Conservation (phyloP, 2,888 invertebrate species). For the Nephrotoma appendiculata region DNA sequence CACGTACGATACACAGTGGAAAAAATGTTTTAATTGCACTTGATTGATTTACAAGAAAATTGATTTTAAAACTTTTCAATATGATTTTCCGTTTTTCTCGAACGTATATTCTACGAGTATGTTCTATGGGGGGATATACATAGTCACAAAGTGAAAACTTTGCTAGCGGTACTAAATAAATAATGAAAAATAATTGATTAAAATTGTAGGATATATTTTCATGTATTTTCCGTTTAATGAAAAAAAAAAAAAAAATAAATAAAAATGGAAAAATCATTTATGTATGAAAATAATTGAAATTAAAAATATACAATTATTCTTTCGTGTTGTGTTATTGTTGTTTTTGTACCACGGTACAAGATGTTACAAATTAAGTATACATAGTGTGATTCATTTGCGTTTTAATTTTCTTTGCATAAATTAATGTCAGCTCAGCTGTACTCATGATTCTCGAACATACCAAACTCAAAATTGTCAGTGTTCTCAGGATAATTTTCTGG, state of each 20-base stretch:
- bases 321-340: background rate
- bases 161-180: background rate
- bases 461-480: no score
- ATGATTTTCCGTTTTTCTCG: background rate
- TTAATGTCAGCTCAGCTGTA: no score
- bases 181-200: background rate
- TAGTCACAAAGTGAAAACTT: background rate
- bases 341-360: background rate
- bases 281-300: background rate
- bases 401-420: no score
- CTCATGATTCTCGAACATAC: no score
- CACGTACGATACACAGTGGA: background rate
- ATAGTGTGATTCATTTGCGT: no score
- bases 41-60: background rate
- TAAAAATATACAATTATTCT: background rate
- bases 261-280: background rate
- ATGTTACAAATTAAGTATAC: background rate
- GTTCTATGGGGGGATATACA: background rate
- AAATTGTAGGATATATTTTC: background rate
- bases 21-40: background rate
- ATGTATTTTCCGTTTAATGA: background rate
- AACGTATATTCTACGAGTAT: background rate
- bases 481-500: no score
- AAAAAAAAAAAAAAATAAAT: background rate
- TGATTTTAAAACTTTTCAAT: background rate